A percentile compares a stretch with the other conserved stretches of the same genome.
Evolutionary conservation across 2,888 invertebrate species (phyloP).

Genomic region (Mesorhabditis spiculigera): DNA sequence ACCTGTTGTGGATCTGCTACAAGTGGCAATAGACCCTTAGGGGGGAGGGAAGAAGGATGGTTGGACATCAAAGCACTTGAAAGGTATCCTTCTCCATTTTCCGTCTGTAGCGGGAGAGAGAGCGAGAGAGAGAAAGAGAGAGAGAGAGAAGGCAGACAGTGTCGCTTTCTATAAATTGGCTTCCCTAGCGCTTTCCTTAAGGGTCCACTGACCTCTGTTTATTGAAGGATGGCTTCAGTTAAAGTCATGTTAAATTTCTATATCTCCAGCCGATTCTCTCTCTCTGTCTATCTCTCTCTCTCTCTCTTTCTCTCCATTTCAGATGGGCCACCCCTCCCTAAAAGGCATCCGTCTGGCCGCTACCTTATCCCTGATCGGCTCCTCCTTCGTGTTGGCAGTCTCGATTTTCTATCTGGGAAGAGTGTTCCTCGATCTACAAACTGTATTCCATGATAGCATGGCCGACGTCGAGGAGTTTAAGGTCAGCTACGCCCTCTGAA

Average conservation of each 20-base stretch:
- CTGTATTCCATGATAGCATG: background rate
- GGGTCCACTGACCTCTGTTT: background rate
- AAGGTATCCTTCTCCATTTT: no score
- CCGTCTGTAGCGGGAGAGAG: no score
- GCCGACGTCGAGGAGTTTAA: background rate
- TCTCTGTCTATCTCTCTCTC: conserved; percentile 8
- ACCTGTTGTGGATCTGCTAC: no score
- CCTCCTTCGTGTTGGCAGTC: background rate
- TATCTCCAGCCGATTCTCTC: conserved; percentile 8
- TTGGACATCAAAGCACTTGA: no score
- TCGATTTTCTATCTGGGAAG: background rate
- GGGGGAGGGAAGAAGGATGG: no score
- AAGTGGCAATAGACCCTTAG: no score
- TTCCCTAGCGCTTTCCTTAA: no score
- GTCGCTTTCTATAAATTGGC: no score
- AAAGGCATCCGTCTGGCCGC: background rate
- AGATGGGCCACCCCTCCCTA: no score
- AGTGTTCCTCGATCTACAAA: background rate
- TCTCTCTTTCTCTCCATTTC: conserved; percentile 9
- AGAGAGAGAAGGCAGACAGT: no score
- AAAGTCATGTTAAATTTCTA: background rate
- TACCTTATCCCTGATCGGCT: background rate
- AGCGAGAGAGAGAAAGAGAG: no score
- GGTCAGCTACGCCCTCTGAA: background rate
- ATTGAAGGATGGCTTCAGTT: background rate